These are phyloP conservation scores for Forbesichthys agassizii DNA, from an alignment of 2,113 vertebrate genomes.

Conservation along the genomic window DNA sequence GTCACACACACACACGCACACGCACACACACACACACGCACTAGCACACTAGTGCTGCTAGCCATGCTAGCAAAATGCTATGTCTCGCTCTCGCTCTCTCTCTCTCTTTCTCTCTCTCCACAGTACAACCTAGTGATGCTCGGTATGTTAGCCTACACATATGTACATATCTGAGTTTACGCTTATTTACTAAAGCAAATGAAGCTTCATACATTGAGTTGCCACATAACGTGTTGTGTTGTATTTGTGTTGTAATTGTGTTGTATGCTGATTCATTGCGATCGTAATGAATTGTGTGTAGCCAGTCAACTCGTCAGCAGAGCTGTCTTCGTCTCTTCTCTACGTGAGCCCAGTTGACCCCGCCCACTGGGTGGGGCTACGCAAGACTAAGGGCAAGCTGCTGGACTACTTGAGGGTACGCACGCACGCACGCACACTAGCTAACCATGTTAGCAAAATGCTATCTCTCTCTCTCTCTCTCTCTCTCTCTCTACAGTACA, in stretches of 20 bases:
- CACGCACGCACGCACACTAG: not conserved
- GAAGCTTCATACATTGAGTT: no score
- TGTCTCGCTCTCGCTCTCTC: not conserved
- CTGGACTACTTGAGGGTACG: conserved; percentile 89
- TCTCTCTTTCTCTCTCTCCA: not conserved
- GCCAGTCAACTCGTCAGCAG: conserved; percentile 61
- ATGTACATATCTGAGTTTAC: no score
- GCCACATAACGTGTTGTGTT: no score
- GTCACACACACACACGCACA: conserved; percentile 1
- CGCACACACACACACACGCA: no score
- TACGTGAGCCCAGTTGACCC: conserved; percentile 87
- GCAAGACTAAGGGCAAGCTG: conserved; percentile 80
- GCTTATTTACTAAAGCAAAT: no score
- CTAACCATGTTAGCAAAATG: no score
- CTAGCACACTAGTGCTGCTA: no score
- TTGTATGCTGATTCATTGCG: not conserved
- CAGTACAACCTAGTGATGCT: conserved; percentile 90
- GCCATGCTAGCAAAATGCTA: no score
- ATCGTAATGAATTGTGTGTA: conserved; percentile 21
- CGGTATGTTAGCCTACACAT: conserved; percentile 82
- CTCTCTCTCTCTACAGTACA: conserved; percentile 72
- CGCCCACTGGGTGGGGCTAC: conserved; percentile 89
- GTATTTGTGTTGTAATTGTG: not conserved
- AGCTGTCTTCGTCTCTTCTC: conserved; percentile 81
- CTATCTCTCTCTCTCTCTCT: no score